Evolutionary conservation across 2,113 vertebrate genomes (phyloP), one percentile per base, ranked within the genome.

Genomic region (Condylura cristata): DNA sequence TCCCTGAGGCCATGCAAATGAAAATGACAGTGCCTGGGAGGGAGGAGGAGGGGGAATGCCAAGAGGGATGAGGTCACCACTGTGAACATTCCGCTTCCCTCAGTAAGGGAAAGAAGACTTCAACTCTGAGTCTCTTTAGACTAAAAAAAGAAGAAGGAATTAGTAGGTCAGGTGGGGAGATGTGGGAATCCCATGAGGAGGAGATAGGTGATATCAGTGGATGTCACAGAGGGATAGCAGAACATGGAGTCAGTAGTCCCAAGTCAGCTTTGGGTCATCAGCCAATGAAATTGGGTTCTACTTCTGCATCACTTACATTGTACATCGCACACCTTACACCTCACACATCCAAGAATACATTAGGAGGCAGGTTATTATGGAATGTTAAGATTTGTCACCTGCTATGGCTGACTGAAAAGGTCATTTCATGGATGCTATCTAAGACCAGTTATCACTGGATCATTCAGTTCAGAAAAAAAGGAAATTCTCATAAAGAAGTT

Each of bases 1-100:
- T 95, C 96, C 89, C 78, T 70, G 96, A 97, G 86, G 20, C 71
- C 81, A 84, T 88, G 95, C 96, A 97, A 96, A 96, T 91, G 97
- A 95, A 96, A 96, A 93, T 39, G 96, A 92, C 95, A 93, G 93
- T 97, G 95, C 46, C 83, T 96, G 81, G 78, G 76, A 92, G 72
- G 41, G 24, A 14, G 75, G 41, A 76, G 24, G 32, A 51, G n/a
- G 46, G 78, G n/a, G 37, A 44, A 12, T 28, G 70, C 91, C 95
- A 95, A 53, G 92, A 81, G 61, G 56, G 37, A 91, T 95, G 93
- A 96, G 75, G 58, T 97, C 97, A 97, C 95, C 91, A 92, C 96
- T 90, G 0, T 89, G 89, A 94, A 46, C 63, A 39, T 78, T 76
- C 91, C 46, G 18, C 86, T 97, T 90, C 85, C 95, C 86, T 96